phyloP scores from a whole-genome alignment of 2,113 vertebrate genomes.

The Myotis brandtii region DNA sequence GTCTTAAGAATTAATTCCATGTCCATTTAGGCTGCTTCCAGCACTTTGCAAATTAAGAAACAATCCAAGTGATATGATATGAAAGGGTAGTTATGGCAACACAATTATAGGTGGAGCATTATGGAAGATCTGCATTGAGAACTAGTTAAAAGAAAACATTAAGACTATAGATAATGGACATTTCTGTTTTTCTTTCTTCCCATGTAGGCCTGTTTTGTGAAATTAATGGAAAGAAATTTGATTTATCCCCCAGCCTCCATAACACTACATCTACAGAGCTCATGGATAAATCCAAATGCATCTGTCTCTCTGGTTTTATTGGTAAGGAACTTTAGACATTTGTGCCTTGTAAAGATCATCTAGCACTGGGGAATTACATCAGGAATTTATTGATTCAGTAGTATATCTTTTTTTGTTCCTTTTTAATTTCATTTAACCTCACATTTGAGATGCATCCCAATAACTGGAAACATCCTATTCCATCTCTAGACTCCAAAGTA shows the following conservation, averaged over 20 bases:
- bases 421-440: constrained; percentile 62
- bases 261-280: constrained; percentile 86
- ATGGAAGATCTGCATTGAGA: constrained; percentile 31
- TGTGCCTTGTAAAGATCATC: background rate
- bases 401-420: constrained; percentile 53
- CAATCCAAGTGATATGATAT: background rate
- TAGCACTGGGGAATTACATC: constrained; percentile 5
- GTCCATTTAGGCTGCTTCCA: background rate
- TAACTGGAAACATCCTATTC: constrained; percentile 56
- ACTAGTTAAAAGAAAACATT: constrained; percentile 44
- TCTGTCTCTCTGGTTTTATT: constrained; percentile 86
- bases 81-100: background rate
- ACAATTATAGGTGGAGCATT: background rate
- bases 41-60: constrained; percentile 30
- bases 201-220: constrained; percentile 87
- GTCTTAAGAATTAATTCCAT: constrained; percentile 49
- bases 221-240: constrained; percentile 88
- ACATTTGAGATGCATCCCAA: constrained; percentile 75
- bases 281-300: constrained; percentile 83
- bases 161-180: constrained; percentile 1
- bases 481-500: constrained; percentile 55
- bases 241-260: constrained; percentile 86
- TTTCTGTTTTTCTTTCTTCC: background rate
- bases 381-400: constrained; percentile 43
- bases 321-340: constrained; percentile 80